phyloP scores from a whole-genome alignment of 2,888 invertebrate species.

The Brachypterus glaber region DNA sequence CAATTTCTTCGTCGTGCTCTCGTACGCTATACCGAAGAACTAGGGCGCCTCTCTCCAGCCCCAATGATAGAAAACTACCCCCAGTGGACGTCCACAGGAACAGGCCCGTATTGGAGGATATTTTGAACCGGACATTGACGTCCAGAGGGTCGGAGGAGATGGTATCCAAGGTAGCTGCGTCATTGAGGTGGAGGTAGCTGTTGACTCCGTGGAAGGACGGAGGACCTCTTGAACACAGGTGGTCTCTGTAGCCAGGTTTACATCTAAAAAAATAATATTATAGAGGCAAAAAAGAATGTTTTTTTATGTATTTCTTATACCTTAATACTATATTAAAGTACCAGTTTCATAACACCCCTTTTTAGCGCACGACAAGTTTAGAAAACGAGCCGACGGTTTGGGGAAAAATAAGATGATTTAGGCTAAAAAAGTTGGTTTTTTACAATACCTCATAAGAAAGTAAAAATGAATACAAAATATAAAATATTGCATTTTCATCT shows the following conservation, averaged over 20 bases:
- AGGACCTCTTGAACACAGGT: constrained; percentile 45
- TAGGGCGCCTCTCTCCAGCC: constrained; percentile 68
- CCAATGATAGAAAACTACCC: constrained; percentile 74
- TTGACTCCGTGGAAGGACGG: constrained; percentile 77
- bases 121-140: constrained; percentile 79
- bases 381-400: no score
- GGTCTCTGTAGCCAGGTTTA: constrained; percentile 46
- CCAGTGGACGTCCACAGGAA: constrained; percentile 78
- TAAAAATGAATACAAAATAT: no score
- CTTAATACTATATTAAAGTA: no score
- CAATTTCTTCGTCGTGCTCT: constrained; percentile 73
- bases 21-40: constrained; percentile 75
- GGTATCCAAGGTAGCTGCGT: constrained; percentile 76
- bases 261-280: constrained; percentile 39
- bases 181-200: constrained; percentile 81
- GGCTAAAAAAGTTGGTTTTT: no score
- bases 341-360: no score
- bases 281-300: no score
- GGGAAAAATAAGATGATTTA: no score
- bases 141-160: constrained; percentile 76
- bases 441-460: no score
- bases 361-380: no score
- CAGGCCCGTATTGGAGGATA: constrained; percentile 60
- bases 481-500: no score
- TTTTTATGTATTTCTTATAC: no score